A percentile compares a stretch with the other conserved stretches of the same genome.
Evolutionary conservation across 2,797 vertebrate species (phyloP).

Genomic region (Urocyon cinereoargenteus): DNA sequence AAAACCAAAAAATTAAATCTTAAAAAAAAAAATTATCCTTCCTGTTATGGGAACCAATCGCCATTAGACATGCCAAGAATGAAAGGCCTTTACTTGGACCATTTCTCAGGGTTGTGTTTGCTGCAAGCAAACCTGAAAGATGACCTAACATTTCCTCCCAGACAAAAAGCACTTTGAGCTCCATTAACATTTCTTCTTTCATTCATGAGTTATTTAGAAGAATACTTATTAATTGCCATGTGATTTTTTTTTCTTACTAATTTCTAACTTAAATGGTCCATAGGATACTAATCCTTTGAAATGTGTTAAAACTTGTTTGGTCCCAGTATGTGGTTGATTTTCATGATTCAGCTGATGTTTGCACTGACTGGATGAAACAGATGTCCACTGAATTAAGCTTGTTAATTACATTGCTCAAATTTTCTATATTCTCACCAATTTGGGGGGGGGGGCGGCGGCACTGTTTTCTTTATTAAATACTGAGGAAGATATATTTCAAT

Average conservation of each 20-base stretch:
- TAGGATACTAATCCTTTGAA: not conserved
- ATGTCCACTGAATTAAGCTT: not conserved
- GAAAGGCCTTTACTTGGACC: not conserved
- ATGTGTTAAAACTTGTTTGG: not conserved
- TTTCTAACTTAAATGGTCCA: not conserved
- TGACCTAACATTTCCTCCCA: not conserved
- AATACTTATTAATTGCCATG: not conserved
- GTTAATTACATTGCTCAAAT: not conserved
- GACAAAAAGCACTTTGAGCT: not conserved
- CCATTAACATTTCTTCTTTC: slow-evolving; percentile 14
- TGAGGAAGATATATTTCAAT: not conserved
- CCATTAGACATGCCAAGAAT: not conserved
- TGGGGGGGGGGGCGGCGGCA: not conserved
- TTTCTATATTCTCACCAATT: not conserved
- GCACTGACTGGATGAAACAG: not conserved
- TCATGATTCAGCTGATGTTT: not conserved
- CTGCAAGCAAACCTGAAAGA: not conserved
- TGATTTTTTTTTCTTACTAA: not conserved
- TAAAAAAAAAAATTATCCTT: not conserved
- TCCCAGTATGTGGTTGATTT: not conserved
- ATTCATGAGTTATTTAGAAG: not conserved
- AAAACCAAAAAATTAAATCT: not conserved
- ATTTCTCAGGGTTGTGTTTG: not conserved
- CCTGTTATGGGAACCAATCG: not conserved
- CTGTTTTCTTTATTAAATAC: not conserved